These are phyloP conservation scores for Marronus borbonicus DNA, from an alignment of 2,888 invertebrate genomes.

Conservation along the genomic window DNA sequence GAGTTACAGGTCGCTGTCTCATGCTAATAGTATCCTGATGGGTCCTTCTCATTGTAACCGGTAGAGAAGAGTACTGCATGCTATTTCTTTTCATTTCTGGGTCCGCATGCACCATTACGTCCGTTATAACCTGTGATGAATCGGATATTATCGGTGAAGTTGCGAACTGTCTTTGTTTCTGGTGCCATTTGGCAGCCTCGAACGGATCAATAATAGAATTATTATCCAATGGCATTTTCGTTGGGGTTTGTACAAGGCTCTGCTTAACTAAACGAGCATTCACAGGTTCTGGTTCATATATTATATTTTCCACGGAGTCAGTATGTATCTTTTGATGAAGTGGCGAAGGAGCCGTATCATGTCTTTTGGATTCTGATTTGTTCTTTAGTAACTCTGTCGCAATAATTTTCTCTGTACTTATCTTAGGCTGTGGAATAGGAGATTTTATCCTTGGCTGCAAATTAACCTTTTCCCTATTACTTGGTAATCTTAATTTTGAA, in stretches of 20 bases:
- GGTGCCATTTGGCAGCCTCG: conserved; percentile 58
- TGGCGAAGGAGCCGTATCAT: conserved; percentile 58
- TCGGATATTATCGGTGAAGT: conserved; percentile 53
- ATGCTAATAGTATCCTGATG: conserved; percentile 48
- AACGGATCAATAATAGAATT: conserved; percentile 40
- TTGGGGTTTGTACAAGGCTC: conserved; percentile 14
- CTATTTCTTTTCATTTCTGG: conserved; percentile 46
- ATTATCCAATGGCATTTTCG: conserved; percentile 19
- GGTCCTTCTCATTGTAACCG: conserved; percentile 33
- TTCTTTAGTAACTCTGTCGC: conserved; percentile 67
- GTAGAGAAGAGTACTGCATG: conserved; percentile 44
- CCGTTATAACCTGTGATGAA: conserved; percentile 58
- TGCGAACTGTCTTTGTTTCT: conserved; percentile 56
- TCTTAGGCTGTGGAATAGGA: conserved; percentile 66
- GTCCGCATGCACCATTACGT: conserved; percentile 62
- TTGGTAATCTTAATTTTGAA: conserved; percentile 66
- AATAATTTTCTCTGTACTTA: conserved; percentile 68
- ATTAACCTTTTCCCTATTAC: conserved; percentile 66
- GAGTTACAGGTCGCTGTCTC: conserved; percentile 54
- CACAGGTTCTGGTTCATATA: conserved; percentile 44
- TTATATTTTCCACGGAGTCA: conserved; percentile 62
- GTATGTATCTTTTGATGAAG: conserved; percentile 63
- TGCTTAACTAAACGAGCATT: conserved; percentile 19
- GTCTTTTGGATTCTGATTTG: conserved; percentile 52
- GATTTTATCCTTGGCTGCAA: conserved; percentile 67